Base-by-base conservation (phyloP, 2,797 vertebrate species). In the Loris lydekkerianus region DNA sequence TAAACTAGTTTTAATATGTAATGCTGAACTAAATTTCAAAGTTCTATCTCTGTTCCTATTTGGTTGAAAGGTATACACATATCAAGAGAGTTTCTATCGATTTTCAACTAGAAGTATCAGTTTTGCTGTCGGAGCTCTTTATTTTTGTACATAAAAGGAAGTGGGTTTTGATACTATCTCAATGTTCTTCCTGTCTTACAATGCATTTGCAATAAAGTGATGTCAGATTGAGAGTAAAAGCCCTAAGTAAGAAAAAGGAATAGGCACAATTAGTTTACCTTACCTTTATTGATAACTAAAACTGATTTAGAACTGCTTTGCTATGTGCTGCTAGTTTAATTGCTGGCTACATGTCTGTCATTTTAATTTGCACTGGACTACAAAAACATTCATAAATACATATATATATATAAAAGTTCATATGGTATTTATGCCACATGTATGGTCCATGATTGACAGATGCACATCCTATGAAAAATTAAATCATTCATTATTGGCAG, bases 141-240 rank as follows among this genome's bases (percentile, higher is more conserved):
- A 98, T 97, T 98, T 98, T 96, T 98, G 98, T 93, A 97, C 98
- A 97, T 98, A 99, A 98, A 98, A 99, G 99, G 99, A 99, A 99
- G 99, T 98, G 98, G 97, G 98, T 99, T 98, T 94, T 93, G 99
- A 98, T 98, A 98, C 96, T 97, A 98, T 98, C 98, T 97, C 98
- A 98, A 96, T 94, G 97, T 91, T 97, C 98, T 99, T 99, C 99
- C 99, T 99, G 99, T 98, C 99, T 98, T 90, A 98, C 96, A 96
- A 98, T 96, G 97, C 97, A 98, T 96, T 98, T 98, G 98, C 98
- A 98, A 97, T 97, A 86, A 96, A 94, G 95, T 93, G 92, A 97
- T 97, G 97, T 95, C 97, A 97, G 67, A 88, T 58, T 89, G 34
- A 87, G 96, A 70, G 77, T 49, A 93, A 89, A 94, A 97, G 60